phyloP scores from a whole-genome alignment of 2,888 invertebrate genomes.

The Parnassius orleans region DNA sequence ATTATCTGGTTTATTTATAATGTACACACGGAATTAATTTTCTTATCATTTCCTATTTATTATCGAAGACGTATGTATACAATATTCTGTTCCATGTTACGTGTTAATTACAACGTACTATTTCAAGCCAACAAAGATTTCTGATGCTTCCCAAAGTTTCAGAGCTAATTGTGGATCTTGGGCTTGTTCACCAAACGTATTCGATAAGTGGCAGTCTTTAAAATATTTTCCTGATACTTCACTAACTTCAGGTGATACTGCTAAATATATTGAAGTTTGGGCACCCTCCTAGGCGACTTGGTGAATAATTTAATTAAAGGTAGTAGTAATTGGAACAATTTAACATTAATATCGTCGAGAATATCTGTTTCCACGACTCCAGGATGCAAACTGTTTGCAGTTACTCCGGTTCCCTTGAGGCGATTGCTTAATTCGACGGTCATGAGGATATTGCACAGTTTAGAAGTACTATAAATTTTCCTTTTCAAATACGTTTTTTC shows the following conservation, averaged over 20 bases:
- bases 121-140: conserved; percentile 54
- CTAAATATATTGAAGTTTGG: conserved; percentile 79
- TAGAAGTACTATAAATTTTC: conserved; percentile 75
- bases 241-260: conserved; percentile 76
- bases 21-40: no score
- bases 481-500: conserved; percentile 7
- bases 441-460: conserved; percentile 88
- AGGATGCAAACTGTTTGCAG: conserved; percentile 90
- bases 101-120: not conserved
- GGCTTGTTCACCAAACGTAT: conserved; percentile 57
- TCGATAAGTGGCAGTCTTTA: conserved; percentile 73
- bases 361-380: conserved; percentile 86
- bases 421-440: conserved; percentile 84
- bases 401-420: conserved; percentile 85
- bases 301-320: conserved; percentile 43
- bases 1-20: no score
- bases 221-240: conserved; percentile 83
- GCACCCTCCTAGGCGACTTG: conserved; percentile 61
- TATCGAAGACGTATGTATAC: no score
- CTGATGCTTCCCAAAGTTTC: conserved; percentile 84
- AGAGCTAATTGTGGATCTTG: conserved; percentile 71
- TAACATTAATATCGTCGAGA: conserved; percentile 71
- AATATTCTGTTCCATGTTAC: no score
- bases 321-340: conserved; percentile 53
- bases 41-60: no score